Evolutionary conservation across 1,140 invertebrate genomes (phyloP).

Genomic region (Notospermus geniculatus): DNA sequence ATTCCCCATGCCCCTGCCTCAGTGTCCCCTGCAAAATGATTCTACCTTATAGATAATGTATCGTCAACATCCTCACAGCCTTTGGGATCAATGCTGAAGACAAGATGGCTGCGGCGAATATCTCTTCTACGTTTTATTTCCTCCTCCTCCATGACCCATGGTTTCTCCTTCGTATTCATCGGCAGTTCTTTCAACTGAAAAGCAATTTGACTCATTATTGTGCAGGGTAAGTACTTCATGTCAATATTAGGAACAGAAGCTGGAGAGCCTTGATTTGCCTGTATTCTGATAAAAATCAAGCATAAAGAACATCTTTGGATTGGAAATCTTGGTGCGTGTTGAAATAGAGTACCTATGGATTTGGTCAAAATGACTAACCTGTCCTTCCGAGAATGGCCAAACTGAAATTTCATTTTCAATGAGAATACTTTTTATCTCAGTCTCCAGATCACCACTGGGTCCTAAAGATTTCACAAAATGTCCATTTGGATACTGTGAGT

Average conservation of each 20-base stretch:
- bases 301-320: no score
- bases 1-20: no score
- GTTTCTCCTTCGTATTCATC: slow-evolving; percentile 33
- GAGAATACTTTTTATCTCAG: slow-evolving; percentile 87
- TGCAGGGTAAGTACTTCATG: background rate
- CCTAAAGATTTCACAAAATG: slow-evolving; percentile 53
- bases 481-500: slow-evolving; percentile 54
- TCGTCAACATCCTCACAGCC: slow-evolving; percentile 99
- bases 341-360: no score
- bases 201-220: background rate
- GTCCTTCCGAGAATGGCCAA: slow-evolving; percentile 40
- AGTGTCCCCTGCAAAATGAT: no score
- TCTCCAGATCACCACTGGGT: slow-evolving; percentile 70
- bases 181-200: slow-evolving; percentile 46
- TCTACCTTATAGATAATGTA: slow-evolving; percentile 64
- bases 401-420: slow-evolving; percentile 71
- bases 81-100: slow-evolving; percentile 82
- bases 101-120: slow-evolving; percentile 33
- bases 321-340: no score
- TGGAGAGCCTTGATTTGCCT: no score
- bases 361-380: no score
- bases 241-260: slow-evolving; percentile 16
- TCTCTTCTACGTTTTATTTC: slow-evolving; percentile 36
- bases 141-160: slow-evolving; percentile 39
- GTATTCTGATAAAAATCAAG: no score